Evolutionary conservation across 2,113 vertebrate genomes (phyloP), one percentile per base, ranked within the genome.

Genomic region (Cyprinodon tularosa): DNA sequence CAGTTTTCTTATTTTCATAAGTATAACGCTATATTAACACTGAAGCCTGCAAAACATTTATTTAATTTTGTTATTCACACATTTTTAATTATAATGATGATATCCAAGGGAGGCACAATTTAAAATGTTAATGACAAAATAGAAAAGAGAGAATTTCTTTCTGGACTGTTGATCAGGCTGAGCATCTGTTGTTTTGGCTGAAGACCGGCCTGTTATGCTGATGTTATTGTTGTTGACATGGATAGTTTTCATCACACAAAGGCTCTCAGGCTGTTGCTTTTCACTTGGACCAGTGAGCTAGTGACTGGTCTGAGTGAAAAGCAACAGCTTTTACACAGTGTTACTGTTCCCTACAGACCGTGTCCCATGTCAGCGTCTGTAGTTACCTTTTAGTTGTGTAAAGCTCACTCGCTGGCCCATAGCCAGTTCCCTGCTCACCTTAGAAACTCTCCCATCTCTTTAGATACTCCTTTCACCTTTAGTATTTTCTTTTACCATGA

Each of bases 201-300:
- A 17, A 67, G 13, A 47, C 22, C 1, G 64, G 15, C 71, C 68
- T 72, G 68, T 72, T 69, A 15, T 63, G 53, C 71, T 70, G 72
- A 77, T 84, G 74, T 73, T 75, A 57, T 82, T 75, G 82, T 81
- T 3, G 0, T 39, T 14, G 83, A 78, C 63, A 78, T 62, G 64
- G 81, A 85, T 81, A 42, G 48, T 60, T 64, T 80, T 81, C 86
- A 77, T 75, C 80, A 76, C 50, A 73, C 71, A 72, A 66, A 85
- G 86, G 84, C 89, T 64, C 62, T 53, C 15, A 89, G 88, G 90
- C 85, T 91, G 89, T 82, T 86, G 91, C 88, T 87, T 85, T 83
- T 82, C 70, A 78, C 74, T 14, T 42, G 59, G 76, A 80, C 62
- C 86, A 83, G 64, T 76, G 79, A 86, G 77, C 29, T 40, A 77